A percentile compares a stretch with the other conserved stretches of the same genome.
phyloP scores from a whole-genome alignment of 1,140 invertebrate species.

The Zaprionus davidi region DNA sequence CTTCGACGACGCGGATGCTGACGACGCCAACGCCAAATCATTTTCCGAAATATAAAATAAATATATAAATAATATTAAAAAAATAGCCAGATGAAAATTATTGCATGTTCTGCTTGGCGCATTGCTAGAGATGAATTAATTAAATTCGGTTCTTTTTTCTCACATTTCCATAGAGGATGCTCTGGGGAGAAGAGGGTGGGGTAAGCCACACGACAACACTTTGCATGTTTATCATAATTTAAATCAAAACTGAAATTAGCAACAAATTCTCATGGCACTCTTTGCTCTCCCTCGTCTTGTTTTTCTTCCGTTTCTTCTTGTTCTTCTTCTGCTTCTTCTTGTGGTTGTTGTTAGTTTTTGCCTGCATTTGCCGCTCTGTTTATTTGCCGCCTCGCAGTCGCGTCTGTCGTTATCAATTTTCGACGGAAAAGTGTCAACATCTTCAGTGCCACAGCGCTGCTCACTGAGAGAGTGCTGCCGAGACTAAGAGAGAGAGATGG shows the following conservation, averaged over 20 bases:
- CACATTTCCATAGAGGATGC: constrained; percentile 8
- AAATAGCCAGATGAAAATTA: constrained; percentile 33
- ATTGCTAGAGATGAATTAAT: constrained; percentile 64
- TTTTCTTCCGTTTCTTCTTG: neutral
- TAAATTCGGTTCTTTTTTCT: constrained; percentile 44
- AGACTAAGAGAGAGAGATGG: constrained; percentile 2
- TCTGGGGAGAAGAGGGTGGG: neutral
- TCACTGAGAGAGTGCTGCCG: neutral
- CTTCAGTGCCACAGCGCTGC: neutral
- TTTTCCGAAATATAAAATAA: constrained; percentile 75
- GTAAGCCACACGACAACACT: constrained; percentile 28
- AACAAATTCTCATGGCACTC: constrained; percentile 23
- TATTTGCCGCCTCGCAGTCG: constrained; percentile 28
- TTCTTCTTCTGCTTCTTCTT: constrained; percentile 1
- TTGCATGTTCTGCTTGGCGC: constrained; percentile 56
- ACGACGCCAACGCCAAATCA: constrained; percentile 54
- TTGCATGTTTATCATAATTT: constrained; percentile 69
- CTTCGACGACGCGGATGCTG: constrained; percentile 11
- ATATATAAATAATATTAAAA: constrained; percentile 68
- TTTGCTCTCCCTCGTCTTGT: neutral
- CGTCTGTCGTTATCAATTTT: constrained; percentile 51
- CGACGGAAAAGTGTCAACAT: constrained; percentile 26
- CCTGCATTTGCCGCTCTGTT: constrained; percentile 40
- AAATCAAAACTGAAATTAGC: constrained; percentile 75
- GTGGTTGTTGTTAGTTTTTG: constrained; percentile 13